These are phyloP conservation scores for Apus apus DNA, from an alignment of 2,113 vertebrate genomes.

Conservation along the genomic window DNA sequence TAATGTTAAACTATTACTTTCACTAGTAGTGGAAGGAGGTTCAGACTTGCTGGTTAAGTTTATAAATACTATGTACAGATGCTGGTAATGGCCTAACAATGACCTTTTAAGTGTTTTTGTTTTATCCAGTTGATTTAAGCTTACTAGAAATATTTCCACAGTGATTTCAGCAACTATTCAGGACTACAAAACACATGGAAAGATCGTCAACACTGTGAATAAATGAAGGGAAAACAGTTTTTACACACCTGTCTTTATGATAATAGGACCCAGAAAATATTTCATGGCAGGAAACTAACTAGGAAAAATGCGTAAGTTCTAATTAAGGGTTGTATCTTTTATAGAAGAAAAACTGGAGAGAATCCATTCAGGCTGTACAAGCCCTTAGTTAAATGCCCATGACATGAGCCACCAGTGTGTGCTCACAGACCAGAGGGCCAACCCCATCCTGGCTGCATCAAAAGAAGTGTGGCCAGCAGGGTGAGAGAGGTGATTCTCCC, in stretches of 20 bases:
- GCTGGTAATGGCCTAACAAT: slow-evolving; percentile 2
- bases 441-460: no score
- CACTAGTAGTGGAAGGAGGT: slow-evolving; percentile 4
- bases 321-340: background rate
- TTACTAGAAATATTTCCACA: slow-evolving; percentile 55
- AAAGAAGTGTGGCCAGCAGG: no score
- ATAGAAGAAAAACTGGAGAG: background rate
- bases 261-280: background rate
- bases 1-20: slow-evolving; percentile 33
- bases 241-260: background rate
- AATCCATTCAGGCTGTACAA: slow-evolving; percentile 3
- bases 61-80: background rate
- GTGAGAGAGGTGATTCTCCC: no score
- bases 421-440: no score
- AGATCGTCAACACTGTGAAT: background rate
- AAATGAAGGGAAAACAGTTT: slow-evolving; percentile 36
- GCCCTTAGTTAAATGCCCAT: slow-evolving; percentile 27
- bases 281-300: background rate
- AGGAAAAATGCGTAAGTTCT: background rate
- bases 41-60: slow-evolving; percentile 35
- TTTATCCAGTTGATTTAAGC: slow-evolving; percentile 19
- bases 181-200: background rate
- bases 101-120: slow-evolving; percentile 42
- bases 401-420: background rate
- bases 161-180: slow-evolving; percentile 57